These are phyloP conservation scores for Falco peregrinus DNA, from an alignment of 2,797 vertebrate genomes.

Conservation along the genomic window DNA sequence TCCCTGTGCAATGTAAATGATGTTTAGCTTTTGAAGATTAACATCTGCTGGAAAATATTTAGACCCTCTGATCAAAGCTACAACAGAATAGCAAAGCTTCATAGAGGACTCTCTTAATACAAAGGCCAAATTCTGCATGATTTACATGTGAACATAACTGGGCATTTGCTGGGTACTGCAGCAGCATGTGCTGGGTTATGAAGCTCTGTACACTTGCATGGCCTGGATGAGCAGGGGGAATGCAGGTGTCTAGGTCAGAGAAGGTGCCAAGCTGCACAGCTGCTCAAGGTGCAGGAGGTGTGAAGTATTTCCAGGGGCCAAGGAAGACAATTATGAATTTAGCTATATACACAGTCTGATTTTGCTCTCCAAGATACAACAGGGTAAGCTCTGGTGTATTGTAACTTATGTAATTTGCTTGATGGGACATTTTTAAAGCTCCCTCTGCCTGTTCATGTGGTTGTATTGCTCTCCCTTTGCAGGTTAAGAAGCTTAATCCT, in stretches of 20 bases:
- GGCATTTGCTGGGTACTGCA: neutral
- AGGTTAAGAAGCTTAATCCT: neutral
- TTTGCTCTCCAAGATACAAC: neutral
- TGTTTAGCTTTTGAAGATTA: neutral
- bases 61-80: neutral
- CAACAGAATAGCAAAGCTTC: neutral
- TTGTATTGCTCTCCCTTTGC: neutral
- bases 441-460: neutral
- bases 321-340: neutral
- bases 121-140: neutral
- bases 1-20: neutral
- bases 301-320: neutral
- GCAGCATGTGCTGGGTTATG: neutral
- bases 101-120: neutral
- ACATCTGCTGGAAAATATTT: neutral
- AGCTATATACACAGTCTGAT: neutral
- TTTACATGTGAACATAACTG: neutral
- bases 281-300: neutral
- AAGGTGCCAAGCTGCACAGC: neutral
- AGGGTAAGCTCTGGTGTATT: neutral
- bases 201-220: rapidly evolving
- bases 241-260: rapidly evolving
- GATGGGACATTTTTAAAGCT: neutral
- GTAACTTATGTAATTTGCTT: neutral
- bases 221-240: neutral